Evolutionary conservation across 2,888 invertebrate genomes (phyloP), one percentile per base, ranked within the genome.

Genomic region (Pristionchus fissidentatus): DNA sequence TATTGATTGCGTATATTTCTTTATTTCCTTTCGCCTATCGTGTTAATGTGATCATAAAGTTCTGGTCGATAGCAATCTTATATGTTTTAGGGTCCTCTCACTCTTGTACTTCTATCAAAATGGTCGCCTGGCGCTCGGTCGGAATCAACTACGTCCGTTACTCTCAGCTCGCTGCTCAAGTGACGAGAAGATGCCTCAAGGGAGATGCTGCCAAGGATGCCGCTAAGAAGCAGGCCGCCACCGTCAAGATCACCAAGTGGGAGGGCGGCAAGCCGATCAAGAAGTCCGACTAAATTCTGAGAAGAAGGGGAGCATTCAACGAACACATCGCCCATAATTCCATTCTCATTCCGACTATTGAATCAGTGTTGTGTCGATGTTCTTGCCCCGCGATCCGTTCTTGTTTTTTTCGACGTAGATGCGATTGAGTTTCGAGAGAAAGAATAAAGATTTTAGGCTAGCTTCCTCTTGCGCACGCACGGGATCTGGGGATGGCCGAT

Each of bases 91-190:
- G 49, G 75, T 26, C 43, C 75, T 22, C 52, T 77, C 52, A 77
- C 75, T 77, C 75, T 77, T 77, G 29, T 22, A 49, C 32, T 77
- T 49, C 19, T 75, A 32, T 52, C 62, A 77, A 41, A 46, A 85
- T 85, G 85, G 55, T 80, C 66, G 85, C 77, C 19, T 85, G 85
- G 85, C 84, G 85, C 49, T 70, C 84, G 15, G 84, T 83, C 29
- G 85, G 85, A 29, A 81, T 84, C 91, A 97, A 97, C 94, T 98
- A 98, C 94, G 96, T 97, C 93, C 96, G 96, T 94, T 97, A 96
- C 93, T 97, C 97, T 84, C 96, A 95, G 93, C 96, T 97, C 92
- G 97, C 97, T 91, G 97, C 97, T 32, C 95, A 94, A 92, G 94
- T 96, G 80, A 93, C 97, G 84, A 94, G 97, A 85, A 94, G 95